Evolutionary conservation across 2,797 vertebrate species (phyloP), one percentile per base, ranked within the genome.

Genomic region (Cynodonichthys magdalenae): DNA sequence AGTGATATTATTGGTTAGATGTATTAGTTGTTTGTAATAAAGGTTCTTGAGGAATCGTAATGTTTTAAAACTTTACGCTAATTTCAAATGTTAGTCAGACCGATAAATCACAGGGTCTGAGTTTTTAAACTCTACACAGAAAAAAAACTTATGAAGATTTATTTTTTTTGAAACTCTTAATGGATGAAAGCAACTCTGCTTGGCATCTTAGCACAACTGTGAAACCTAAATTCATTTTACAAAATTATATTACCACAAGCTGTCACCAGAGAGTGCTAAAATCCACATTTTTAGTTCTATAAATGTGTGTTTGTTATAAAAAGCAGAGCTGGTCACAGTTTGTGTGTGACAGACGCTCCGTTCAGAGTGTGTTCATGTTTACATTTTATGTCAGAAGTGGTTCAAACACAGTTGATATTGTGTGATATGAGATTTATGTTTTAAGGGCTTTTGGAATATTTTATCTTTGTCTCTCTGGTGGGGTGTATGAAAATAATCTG

Each of bases 391-490:
- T 87, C 75, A 63, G 61, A 56, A 67, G 47, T 62, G 46, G 71
- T 67, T 46, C 60, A 80, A 68, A 50, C 39, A 53, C 58, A 74
- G 54, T 68, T 87, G 62, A 75, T 69, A 69, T 65, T 71, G 69
- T 77, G 71, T 66, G 66, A 73, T 65, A 51, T 72, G 78, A 73
- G 67, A 45, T 79, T 75, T 83, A 71, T 83, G 75, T 83, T 86
- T 82, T 71, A 90, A 91, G 89, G 89, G 89, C 89, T 89, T 61
- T 71, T 68, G 85, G 80, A 77, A 47, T 73, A 71, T 75, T 73
- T 60, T 53, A 62, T 75, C 46, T 75, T 62, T 79, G 76, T 88
- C 84, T 89, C 86, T 90, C 87, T 90, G 90, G 80, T 91, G 89
- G 90, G 85, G 75, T n/a, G 67, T 62, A 63, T 74, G 53, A 75